A percentile compares a stretch with the other conserved stretches of the same genome.
Evolutionary conservation across 2,797 vertebrate genomes (phyloP).

Genomic region (Siniperca obscura): DNA sequence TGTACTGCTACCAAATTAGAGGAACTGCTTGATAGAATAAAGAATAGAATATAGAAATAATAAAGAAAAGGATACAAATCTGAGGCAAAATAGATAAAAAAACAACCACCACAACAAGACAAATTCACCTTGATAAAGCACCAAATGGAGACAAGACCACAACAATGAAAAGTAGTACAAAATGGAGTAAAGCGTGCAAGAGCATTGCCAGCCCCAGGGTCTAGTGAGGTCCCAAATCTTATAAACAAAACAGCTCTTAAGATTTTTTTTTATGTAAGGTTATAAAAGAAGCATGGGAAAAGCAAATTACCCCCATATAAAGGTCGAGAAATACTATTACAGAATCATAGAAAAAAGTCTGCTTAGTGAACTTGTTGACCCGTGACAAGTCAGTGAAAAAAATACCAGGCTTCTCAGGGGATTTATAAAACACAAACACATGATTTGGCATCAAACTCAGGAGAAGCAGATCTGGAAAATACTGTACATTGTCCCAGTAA

Average conservation of each 20-base stretch:
- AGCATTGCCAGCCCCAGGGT: constrained; percentile 20
- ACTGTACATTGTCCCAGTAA: constrained; percentile 1
- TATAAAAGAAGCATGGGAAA: constrained; percentile 60
- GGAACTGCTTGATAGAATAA: neutral
- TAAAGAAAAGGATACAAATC: neutral
- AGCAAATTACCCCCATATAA: constrained; percentile 46
- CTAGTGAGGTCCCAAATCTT: constrained; percentile 39
- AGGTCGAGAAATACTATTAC: constrained; percentile 49
- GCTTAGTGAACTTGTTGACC: constrained; percentile 58
- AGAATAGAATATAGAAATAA: neutral
- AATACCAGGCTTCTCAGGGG: constrained; percentile 51
- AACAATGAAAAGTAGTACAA: constrained; percentile 18
- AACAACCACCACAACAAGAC: neutral
- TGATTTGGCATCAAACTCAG: constrained; percentile 56
- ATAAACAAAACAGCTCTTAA: constrained; percentile 52
- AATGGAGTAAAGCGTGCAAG: constrained; percentile 1
- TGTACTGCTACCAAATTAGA: neutral
- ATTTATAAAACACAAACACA: constrained; percentile 69
- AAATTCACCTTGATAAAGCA: constrained; percentile 2
- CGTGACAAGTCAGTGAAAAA: constrained; percentile 44
- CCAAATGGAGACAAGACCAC: neutral
- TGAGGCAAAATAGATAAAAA: neutral
- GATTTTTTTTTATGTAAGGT: constrained; percentile 44
- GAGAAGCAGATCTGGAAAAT: constrained; percentile 18
- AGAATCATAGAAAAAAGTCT: constrained; percentile 40